Evolutionary conservation across 1,140 invertebrate genomes (phyloP), one percentile per base, ranked within the genome.

Genomic region (Oncopeltus fasciatus): DNA sequence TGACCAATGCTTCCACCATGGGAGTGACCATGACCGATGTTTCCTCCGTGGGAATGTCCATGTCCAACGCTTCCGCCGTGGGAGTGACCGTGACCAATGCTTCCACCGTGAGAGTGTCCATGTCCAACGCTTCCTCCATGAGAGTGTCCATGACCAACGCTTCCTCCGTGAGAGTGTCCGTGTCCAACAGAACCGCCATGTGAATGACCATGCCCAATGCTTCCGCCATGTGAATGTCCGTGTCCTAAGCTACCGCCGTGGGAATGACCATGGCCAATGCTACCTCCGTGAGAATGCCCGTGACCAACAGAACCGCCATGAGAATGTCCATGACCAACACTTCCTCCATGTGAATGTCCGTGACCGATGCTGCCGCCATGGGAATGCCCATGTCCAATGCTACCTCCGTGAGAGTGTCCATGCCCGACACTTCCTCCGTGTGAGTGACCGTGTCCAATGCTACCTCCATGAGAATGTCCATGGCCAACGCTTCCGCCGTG

Each of bases 51-150:
- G 24, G 20, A 14, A 31, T 63, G 61, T n/a, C 56, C 53, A 29
- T 63, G 61, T 63, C 61, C 61, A 2, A 63, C 11, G 33, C 27
- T 21, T 27, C 61, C 61, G 9, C 43, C 53, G 31, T 63, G 61
- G 4, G 16, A 27, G 38, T 63, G 61, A 2, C 56, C 53, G 21
- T 63, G 61, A 26, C 61, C 61, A 16, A 63, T 14, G 16, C 43
- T 57, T 9, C 61, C 61, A n/a, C 28, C 59, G 20, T 61, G 59
- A 14, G 24, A n/a, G 31, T 61, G 59, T 21, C 47, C 44, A 51
- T 61, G 59, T 16, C 59, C 59, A 14, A 61, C 8, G 26, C 24
- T 12, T 28, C 59, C 59, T 47, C 28, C 43, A 51, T 61, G 59
- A 16, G 11, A 16, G 28, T 61, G 59, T 26, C 47, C 44, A 28